phyloP scores from a whole-genome alignment of 1,140 invertebrate species.

The Matsumurasca onukii region DNA sequence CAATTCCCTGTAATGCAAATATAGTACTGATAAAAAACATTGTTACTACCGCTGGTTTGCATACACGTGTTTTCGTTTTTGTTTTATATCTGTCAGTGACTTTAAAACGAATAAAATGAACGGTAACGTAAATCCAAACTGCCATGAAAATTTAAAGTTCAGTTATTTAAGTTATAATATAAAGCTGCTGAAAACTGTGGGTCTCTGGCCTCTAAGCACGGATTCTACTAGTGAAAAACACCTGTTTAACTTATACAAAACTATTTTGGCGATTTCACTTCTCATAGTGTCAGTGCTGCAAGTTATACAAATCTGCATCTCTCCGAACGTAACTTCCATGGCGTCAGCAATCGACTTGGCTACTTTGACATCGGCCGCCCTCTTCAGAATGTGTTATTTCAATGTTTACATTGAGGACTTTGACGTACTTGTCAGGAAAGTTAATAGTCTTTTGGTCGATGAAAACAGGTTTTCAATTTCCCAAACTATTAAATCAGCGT shows the following conservation, averaged over 20 bases:
- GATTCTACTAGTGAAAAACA: background rate
- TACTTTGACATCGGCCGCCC: background rate
- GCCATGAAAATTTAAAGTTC: too few relatives aligned
- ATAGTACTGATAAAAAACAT: too few relatives aligned
- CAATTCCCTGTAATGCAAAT: too few relatives aligned
- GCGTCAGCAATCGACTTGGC: constrained; percentile 3
- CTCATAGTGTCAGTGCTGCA: background rate
- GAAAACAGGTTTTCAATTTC: background rate
- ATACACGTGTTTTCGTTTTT: too few relatives aligned
- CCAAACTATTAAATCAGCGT: background rate
- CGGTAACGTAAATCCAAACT: too few relatives aligned
- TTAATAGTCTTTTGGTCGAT: background rate
- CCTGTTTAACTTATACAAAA: background rate
- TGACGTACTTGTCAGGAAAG: background rate
- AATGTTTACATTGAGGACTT: background rate
- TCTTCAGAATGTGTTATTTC: background rate
- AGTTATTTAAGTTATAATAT: too few relatives aligned
- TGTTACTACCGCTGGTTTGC: too few relatives aligned
- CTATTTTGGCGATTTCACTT: background rate
- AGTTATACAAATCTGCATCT: background rate
- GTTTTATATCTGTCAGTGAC: too few relatives aligned
- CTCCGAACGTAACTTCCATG: constrained; percentile 11
- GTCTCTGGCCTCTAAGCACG: constrained; percentile 11
- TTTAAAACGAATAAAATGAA: too few relatives aligned
- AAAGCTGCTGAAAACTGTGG: background rate